Evolutionary conservation across 2,888 invertebrate species (phyloP).

Genomic region (Acronicta psi): DNA sequence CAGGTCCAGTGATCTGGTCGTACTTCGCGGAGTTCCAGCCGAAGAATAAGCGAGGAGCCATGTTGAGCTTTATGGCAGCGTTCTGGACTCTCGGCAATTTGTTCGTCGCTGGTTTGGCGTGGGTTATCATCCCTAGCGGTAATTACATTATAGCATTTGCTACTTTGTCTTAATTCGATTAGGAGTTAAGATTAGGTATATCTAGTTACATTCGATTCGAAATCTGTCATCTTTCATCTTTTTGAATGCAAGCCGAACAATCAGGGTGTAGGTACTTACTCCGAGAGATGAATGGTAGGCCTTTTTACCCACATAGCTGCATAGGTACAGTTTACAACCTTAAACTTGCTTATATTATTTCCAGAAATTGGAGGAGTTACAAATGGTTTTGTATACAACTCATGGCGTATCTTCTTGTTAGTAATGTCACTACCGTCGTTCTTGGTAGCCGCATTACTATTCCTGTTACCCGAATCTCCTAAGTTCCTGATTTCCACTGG

Average conservation of each 20-base stretch:
- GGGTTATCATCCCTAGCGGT: constrained; percentile 92
- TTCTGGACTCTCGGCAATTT: constrained; percentile 98
- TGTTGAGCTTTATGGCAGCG: constrained; percentile 98
- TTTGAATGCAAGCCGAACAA: no score
- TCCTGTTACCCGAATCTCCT: constrained; percentile 96
- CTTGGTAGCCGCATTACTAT: constrained; percentile 94
- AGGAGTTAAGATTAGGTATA: no score
- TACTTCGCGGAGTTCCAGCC: constrained; percentile 98
- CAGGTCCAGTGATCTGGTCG: constrained; percentile 98
- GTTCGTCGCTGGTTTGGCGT: constrained; percentile 95
- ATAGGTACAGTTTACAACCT: no score
- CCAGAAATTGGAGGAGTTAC: constrained; percentile 92
- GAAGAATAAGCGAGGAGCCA: constrained; percentile 95
- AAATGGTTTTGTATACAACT: constrained; percentile 93
- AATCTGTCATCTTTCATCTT: no score
- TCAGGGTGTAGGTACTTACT: no score
- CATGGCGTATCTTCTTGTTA: constrained; percentile 97
- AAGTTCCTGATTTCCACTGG: constrained; percentile 95
- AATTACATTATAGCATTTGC: constrained; percentile 38
- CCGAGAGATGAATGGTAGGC: no score
- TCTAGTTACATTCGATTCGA: no score
- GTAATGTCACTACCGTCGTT: constrained; percentile 97
- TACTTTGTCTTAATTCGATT: no score
- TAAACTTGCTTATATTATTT: constrained; percentile 22
- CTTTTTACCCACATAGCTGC: no score